Conservation (phyloP, 2,888 invertebrate species). For the Cyrtodaria siliqua region DNA sequence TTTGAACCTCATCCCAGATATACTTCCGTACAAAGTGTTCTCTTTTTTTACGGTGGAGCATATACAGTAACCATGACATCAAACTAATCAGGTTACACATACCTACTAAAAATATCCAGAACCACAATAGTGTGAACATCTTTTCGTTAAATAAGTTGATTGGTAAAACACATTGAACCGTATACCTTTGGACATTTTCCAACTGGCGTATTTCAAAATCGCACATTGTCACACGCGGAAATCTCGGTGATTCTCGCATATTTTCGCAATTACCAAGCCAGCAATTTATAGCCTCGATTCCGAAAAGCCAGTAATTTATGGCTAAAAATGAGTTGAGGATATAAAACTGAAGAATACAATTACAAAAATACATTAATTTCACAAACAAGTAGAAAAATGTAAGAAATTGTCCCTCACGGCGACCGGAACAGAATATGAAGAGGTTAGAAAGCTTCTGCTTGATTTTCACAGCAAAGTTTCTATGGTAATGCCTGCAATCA, state of each 20-base stretch:
- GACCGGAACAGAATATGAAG: conserved; percentile 59
- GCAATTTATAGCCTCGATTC: conserved; percentile 59
- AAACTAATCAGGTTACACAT: conserved; percentile 54
- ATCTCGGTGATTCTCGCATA: conserved; percentile 58
- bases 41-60: conserved; percentile 50
- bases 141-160: conserved; percentile 73
- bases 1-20: conserved; percentile 50
- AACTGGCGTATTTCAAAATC: conserved; percentile 70
- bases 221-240: conserved; percentile 72
- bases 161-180: conserved; percentile 71
- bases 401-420: conserved; percentile 66
- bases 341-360: conserved; percentile 67
- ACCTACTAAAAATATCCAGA: conserved; percentile 66
- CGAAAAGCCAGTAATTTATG: conserved; percentile 60
- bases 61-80: conserved; percentile 55
- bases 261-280: conserved; percentile 42
- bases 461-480: conserved; percentile 46
- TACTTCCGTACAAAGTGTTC: conserved; percentile 61
- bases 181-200: conserved; percentile 63
- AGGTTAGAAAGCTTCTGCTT: conserved; percentile 56
- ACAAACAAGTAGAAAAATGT: conserved; percentile 67
- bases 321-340: conserved; percentile 68
- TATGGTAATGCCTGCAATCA: conserved; percentile 60
- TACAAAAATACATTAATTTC: conserved; percentile 63
- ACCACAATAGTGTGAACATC: conserved; percentile 71